Base-by-base conservation (phyloP, 2,113 vertebrate species). In the Psettodes erumei region DNA sequence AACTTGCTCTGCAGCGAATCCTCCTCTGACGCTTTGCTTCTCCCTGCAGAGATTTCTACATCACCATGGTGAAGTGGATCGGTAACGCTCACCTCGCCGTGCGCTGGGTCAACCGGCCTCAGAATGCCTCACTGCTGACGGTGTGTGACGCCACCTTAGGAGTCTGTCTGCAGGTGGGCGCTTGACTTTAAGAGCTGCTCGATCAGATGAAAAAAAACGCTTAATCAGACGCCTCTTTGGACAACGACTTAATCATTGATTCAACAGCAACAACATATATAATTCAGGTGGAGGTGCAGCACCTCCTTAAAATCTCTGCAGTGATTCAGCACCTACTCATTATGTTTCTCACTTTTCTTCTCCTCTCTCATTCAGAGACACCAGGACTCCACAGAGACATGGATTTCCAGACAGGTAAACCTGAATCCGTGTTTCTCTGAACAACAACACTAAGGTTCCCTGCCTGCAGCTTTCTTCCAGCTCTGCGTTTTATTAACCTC, bases 1-100 rank as follows among this genome's bases (percentile, higher is more conserved):
- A 23, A 18, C 28, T 9, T 7, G 3, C 6, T 2, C 13, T 10
- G 2, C 10, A 21, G 12, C 5, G 0, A 33, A 42, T 30, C 59
- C 10, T 7, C 2, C 33, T 59, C 15, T 58, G n/a, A 68, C n/a
- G n/a, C 19, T 43, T 1, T 19, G n/a, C 32, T 42, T 10, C 19
- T 43, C 38, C 72, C 75, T 72, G 50, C 88, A 99, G 98, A 89
- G 96, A 99, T 78, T 95, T 96, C 86, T 99, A 99, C 63, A 88
- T 99, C 84, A 96, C 95, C 45, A 96, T 98, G 97, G 97, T 99
- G 81, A 97, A 95, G 85, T 99, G 98, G 98, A 90, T 98, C 75
- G 96, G 96, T 92, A 95, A 94, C 76, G 97, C 96, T n/a, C 97
- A 96, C 79, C 93, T 97, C 0, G 95, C 95, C 0, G 97, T 99